Evolutionary conservation across 2,113 vertebrate genomes (phyloP), one percentile per base, ranked within the genome.

Genomic region (Pachypanchax playfairii): DNA sequence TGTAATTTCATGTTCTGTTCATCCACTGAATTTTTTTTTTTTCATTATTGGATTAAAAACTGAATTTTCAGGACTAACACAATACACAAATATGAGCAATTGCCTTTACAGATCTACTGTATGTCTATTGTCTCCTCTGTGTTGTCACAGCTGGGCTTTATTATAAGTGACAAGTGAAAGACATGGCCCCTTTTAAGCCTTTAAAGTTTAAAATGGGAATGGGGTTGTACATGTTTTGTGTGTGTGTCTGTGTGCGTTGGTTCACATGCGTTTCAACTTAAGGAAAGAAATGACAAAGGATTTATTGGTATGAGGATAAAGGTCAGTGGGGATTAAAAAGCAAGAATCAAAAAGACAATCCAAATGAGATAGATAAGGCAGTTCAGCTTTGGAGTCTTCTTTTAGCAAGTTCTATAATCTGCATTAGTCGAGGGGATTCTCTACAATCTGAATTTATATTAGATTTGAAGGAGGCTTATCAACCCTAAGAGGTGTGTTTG

Each of bases 111-210:
- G 28, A n/a, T 33, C 11, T 13, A 20, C n/a, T n/a, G n/a, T 9
- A 17, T 33, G 5, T 46, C 12, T 13, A 57, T 21, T 55, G 39
- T 66, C 61, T 88, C 74, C 64, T 81, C 80, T 68, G 74, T 92
- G 89, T 91, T 93, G 77, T 91, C 90, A 91, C 92, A 93, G 88
- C 90, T 93, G 90, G 87, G 70, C 70, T 84, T 77, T 77, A 89
- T 92, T 92, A 88, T 0, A 52, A 77, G 29, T 88, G 85, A 90
- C 89, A 83, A 84, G 82, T 89, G 77, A 83, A 91, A 88, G 89
- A 91, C 86, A 82, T 86, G 83, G 88, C 88, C 83, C 73, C 77
- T 86, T 91, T 86, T 68, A 81, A 90, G 83, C 76, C 77, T 88
- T 91, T 86, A 64, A 81, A 91, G 80, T 90, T 90, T 91, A 92